Evolutionary conservation across 2,797 vertebrate genomes (phyloP).

Genomic region (Macrochelys suwanniensis): DNA sequence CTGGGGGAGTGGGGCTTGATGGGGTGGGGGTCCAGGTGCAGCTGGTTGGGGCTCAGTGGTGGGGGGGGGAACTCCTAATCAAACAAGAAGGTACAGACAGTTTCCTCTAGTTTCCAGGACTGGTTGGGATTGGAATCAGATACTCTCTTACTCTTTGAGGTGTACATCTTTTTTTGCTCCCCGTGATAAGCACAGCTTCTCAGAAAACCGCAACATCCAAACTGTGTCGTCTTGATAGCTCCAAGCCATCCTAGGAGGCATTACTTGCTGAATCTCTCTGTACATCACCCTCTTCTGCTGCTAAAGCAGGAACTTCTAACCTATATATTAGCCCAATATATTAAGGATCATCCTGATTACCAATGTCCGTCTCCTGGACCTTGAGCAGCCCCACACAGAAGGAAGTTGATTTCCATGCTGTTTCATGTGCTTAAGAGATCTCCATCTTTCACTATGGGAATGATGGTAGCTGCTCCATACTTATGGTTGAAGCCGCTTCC

Average conservation of each 20-base stretch:
- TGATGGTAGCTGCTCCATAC: background rate
- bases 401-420: background rate
- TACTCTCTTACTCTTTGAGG: accelerated
- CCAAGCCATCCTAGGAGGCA: background rate
- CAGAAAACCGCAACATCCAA: background rate
- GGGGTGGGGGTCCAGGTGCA: too few relatives aligned
- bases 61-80: background rate
- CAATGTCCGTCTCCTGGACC: background rate
- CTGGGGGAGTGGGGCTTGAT: too few relatives aligned
- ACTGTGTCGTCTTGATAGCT: background rate
- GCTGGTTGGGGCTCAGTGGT: too few relatives aligned
- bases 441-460: background rate
- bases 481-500: background rate
- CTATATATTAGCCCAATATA: background rate
- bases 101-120: background rate
- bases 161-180: background rate
- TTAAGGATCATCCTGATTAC: background rate
- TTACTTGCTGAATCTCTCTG: background rate
- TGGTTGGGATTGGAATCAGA: background rate
- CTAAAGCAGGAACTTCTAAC: background rate
- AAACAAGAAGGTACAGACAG: background rate
- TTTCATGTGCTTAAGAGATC: background rate
- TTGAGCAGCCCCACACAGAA: background rate
- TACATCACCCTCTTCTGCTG: background rate
- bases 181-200: background rate